Percentiles rank a stretch among this genome's conserved stretches.
Evolutionary conservation across 2,797 vertebrate genomes (phyloP).

Genomic region (Poeciliopsis presidionis): DNA sequence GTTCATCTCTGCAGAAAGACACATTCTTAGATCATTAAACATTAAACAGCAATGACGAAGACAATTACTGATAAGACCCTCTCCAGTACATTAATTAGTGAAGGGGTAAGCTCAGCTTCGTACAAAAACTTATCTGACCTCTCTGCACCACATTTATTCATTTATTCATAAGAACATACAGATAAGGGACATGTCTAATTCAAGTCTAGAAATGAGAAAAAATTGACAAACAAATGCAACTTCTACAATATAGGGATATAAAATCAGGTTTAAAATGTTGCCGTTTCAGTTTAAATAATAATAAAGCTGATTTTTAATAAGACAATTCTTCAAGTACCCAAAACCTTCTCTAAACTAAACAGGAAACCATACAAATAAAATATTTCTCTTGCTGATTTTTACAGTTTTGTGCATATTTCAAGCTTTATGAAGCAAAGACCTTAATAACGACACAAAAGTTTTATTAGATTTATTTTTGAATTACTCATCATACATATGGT

Average conservation of each 20-base stretch:
- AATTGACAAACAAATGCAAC: neutral
- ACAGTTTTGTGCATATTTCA: neutral
- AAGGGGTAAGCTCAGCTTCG: neutral
- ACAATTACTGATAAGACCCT: conserved; percentile 57
- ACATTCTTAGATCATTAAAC: neutral
- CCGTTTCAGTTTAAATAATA: neutral
- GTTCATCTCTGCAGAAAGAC: conserved; percentile 35
- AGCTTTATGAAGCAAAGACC: neutral
- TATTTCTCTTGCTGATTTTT: neutral
- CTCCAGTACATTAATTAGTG: neutral
- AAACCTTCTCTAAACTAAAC: neutral
- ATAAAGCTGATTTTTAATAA: neutral
- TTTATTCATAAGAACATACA: neutral
- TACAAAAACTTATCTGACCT: neutral
- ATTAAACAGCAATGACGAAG: conserved; percentile 37
- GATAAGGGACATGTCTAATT: neutral
- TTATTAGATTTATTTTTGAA: neutral
- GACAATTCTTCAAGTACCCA: neutral
- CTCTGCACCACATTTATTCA: neutral
- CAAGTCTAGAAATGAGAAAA: neutral
- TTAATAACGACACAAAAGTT: neutral
- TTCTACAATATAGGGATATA: neutral
- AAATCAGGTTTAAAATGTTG: neutral
- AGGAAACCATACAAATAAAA: neutral
- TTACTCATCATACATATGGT: neutral